Percentiles rank a stretch among this genome's conserved stretches.
Conservation (phyloP, 92 coral and sea anemone genomes). For the Umimayanthus kanabou region DNA sequence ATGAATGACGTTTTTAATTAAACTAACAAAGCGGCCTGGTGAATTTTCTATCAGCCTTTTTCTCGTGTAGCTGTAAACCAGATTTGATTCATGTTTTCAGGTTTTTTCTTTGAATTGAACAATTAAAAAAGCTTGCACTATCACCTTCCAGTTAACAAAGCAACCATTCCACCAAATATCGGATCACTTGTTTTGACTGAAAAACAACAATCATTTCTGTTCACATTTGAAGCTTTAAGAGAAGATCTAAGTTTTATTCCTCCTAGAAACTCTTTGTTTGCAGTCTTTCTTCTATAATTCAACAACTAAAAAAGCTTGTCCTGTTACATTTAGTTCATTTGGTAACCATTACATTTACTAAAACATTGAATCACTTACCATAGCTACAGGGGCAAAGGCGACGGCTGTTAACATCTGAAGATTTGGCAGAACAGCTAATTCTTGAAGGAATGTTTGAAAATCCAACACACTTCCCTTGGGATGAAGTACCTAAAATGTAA, state of each 20-base stretch:
- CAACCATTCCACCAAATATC: neutral
- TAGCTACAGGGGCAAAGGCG: slow-evolving; percentile 3
- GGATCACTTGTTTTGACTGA: neutral
- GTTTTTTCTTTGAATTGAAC: neutral
- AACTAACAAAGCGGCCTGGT: too few species aligned
- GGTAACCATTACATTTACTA: neutral
- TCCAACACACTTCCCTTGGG: neutral
- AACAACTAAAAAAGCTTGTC: neutral
- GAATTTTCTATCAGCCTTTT: too few species aligned
- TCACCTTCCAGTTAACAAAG: neutral
- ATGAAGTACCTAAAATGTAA: neutral
- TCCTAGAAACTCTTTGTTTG: too few species aligned
- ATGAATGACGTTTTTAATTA: too few species aligned
- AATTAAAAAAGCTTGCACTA: neutral
- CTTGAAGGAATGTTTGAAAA: slow-evolving; percentile 14
- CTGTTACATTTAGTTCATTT: neutral
- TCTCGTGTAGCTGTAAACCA: neutral
- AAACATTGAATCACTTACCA: neutral
- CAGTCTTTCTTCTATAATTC: too few species aligned
- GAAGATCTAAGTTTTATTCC: too few species aligned
- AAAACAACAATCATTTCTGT: neutral
- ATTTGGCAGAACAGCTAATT: neutral
- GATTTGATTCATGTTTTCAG: neutral
- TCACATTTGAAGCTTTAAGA: neutral
- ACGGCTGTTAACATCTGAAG: neutral